These are phyloP conservation scores for Tenthredo mesomela DNA, from an alignment of 2,888 invertebrate genomes.

Conservation along the genomic window DNA sequence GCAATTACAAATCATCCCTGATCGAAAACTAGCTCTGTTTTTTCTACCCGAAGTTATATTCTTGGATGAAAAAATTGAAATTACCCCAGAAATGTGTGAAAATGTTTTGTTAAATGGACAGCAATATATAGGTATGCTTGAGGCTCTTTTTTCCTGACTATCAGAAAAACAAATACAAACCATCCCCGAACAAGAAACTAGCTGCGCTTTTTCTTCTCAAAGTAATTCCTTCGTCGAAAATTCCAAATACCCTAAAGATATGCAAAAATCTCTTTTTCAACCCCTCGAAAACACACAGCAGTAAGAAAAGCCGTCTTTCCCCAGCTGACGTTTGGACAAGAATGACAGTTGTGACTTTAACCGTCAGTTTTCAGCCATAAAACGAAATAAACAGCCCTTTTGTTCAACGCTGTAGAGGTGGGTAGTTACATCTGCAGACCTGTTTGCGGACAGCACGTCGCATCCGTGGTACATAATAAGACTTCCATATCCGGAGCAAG, in stretches of 20 bases:
- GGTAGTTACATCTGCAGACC: not conserved
- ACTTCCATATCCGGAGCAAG: conserved; percentile 16
- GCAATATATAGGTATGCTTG: no score
- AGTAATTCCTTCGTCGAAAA: not conserved
- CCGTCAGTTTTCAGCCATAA: not conserved
- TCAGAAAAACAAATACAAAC: no score
- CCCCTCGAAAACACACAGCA: no score
- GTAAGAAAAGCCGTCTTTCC: no score
- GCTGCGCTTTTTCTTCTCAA: not conserved
- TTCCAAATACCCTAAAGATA: not conserved
- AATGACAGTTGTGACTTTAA: not conserved
- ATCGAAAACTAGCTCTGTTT: not conserved
- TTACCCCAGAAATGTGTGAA: no score
- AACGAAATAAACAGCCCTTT: not conserved
- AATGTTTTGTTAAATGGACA: no score
- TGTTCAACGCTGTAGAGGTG: not conserved
- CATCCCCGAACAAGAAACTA: no score
- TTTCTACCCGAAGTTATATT: no score
- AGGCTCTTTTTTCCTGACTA: no score
- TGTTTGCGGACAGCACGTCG: not conserved
- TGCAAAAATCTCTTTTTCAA: not conserved
- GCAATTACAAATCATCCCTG: not conserved
- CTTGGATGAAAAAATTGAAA: no score
- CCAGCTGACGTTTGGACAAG: not conserved
- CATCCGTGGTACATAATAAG: conserved; percentile 23